Conservation (phyloP, 2,797 vertebrate species). For the Chromobotia macracanthus region DNA sequence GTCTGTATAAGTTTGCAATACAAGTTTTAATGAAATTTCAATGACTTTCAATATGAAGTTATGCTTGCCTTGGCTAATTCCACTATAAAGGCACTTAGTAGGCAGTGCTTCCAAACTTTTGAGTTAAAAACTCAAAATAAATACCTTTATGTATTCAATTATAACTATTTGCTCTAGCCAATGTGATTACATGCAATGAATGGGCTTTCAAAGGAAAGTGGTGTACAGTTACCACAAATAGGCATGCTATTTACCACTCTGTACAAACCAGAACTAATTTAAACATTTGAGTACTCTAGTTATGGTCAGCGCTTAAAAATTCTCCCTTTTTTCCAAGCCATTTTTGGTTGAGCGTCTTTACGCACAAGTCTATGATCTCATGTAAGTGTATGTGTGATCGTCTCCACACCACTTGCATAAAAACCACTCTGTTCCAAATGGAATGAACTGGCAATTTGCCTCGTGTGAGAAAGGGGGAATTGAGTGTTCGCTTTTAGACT, state of each 20-base stretch:
- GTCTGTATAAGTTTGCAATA: not conserved
- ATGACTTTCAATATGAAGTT: not conserved
- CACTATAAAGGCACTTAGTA: not conserved
- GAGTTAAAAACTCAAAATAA: slow-evolving; percentile 26
- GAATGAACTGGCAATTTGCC: slow-evolving; percentile 68
- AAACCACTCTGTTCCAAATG: slow-evolving; percentile 60
- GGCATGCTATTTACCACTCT: slow-evolving; percentile 52
- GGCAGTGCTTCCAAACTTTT: not conserved
- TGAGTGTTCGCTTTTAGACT: slow-evolving; percentile 62
- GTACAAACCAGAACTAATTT: slow-evolving; percentile 47
- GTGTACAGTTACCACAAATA: slow-evolving; percentile 46
- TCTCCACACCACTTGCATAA: slow-evolving; percentile 61
- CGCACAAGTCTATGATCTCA: slow-evolving; percentile 34
- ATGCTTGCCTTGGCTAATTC: not conserved
- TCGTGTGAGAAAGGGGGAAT: slow-evolving; percentile 58
- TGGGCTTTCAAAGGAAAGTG: slow-evolving; percentile 68
- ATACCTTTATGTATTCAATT: slow-evolving; percentile 67
- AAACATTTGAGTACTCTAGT: slow-evolving; percentile 47
- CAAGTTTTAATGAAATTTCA: not conserved
- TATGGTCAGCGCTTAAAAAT: slow-evolving; percentile 55
- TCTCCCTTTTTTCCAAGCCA: slow-evolving; percentile 54
- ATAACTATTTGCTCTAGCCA: slow-evolving; percentile 72
- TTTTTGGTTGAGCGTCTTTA: slow-evolving; percentile 49
- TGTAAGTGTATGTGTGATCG: slow-evolving; percentile 34
- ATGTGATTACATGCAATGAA: slow-evolving; percentile 75